Base-by-base conservation (phyloP, 2,888 invertebrate genomes). In the Trichacis sp. region DNA sequence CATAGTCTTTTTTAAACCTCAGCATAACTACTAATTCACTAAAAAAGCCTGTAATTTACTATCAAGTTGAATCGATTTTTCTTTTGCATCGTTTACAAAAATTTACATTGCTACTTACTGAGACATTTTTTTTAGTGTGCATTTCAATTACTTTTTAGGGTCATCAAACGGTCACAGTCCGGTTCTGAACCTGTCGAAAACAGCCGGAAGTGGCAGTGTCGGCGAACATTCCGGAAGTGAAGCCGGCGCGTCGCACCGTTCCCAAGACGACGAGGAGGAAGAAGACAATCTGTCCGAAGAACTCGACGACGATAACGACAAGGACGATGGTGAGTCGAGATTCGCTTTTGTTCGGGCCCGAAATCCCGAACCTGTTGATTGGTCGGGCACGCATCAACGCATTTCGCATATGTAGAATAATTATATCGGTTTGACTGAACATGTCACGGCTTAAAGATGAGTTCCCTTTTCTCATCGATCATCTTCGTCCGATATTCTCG, bases 141-240 rank as follows among this genome's bases (percentile, higher is more conserved):
- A 8, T 5, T 24, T 8, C 8, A 3, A 63, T 63, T 64, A 61
- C 48, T 74, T 72, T 72, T 73, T 87, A 92, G 93, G 92, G 74
- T 95, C 95, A 64, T 93, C 95, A 70, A 93, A 92, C 77, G 93
- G 93, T 55, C 94, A 94, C 87, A 96, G 95, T 90, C 96, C 96
- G 67, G 95, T 96, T 72, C 86, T 96, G 77, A 96, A 96, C 87
- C 88, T 96, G 61, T 95, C 96, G 55, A 96, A 96, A 86, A 94
- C 93, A 58, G 94, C 93, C 53, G 92, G 86, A 79, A 92, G 92
- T 66, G 93, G 93, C 70, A 93, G 93, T 78, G 89, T 89, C 70
- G 88, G 88, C 71, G 87, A 86, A 53, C 87, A 87, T 76, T 89
- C 89, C 68, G 89, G 89, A 71, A 89, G 89, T 77, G 88, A 92